A percentile compares a stretch with the other conserved stretches of the same genome.
Conservation (phyloP, 2,888 invertebrate genomes). For the Lamellibrachia columna region DNA sequence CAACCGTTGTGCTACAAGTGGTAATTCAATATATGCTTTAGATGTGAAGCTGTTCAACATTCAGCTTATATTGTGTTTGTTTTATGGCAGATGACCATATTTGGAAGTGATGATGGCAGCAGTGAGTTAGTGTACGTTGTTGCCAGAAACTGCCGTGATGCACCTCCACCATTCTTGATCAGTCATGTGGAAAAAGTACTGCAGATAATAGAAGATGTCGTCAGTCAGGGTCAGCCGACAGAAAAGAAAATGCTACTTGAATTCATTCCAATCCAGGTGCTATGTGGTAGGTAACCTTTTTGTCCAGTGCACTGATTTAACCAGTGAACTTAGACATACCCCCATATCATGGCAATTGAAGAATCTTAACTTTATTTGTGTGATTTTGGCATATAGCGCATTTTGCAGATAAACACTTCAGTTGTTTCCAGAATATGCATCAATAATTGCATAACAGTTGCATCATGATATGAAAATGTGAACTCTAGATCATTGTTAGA, state of each 20-base stretch:
- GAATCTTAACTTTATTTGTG: too few species aligned
- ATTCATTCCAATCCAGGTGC: constrained; percentile 23
- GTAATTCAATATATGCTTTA: too few species aligned
- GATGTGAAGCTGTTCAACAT: too few species aligned
- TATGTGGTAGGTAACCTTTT: constrained; percentile 19
- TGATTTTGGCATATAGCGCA: too few species aligned
- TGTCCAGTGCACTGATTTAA: background rate
- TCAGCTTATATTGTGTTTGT: background rate
- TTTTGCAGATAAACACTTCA: too few species aligned
- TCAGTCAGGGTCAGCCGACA: background rate
- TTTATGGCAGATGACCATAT: background rate
- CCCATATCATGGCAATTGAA: too few species aligned
- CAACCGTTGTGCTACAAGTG: too few species aligned
- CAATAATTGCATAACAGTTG: too few species aligned
- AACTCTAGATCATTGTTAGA: too few species aligned
- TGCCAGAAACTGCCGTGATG: background rate
- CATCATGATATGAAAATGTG: too few species aligned
- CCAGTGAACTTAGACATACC: too few species aligned
- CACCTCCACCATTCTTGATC: background rate
- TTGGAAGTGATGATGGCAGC: background rate
- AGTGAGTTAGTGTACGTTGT: background rate
- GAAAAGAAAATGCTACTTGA: background rate
- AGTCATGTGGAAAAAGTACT: background rate
- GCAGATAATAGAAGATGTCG: background rate
- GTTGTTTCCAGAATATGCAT: too few species aligned